Evolutionary conservation across 2,888 invertebrate species (phyloP), one percentile per base, ranked within the genome.

Genomic region (Campopleginae sp.): DNA sequence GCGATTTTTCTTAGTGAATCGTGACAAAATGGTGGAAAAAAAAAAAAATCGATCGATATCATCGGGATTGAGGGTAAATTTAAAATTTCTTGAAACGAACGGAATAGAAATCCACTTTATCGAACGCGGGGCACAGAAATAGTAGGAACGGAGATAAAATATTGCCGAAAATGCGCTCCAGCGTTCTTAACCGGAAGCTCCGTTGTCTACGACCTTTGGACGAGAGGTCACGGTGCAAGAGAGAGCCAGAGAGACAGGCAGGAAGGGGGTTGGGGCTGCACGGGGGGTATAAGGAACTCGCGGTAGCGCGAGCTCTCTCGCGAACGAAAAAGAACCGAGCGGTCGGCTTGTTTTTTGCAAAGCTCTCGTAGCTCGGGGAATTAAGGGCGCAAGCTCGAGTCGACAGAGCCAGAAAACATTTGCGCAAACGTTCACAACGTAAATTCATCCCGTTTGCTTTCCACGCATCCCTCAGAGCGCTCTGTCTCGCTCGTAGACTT

Each of bases 341-440:
- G 27, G 44, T 54, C 54, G 51, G 17, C 6, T 10, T 58, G 19
- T 23, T 54, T 33, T 42, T 71, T 31, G 6, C 14, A 61, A 74
- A 72, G 72, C 72, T 72, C 42, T 72, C 54, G n/a, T 31, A 8
- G 38, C 14, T 54, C 54, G 33, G 23, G 19, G 33, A 82, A 75
- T 80, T 63, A 33, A 86, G 61, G 44, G 87, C 87, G 87, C 87
- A 87, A 86, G 75, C 87, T 86, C 86, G 76, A 77, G 51, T 44
- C 76, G 65, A 72, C 61, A 33, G 8, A 76, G 65, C 33, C 33
- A 48, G n/a, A 74, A 65, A 68, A 82, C 80, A 44, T 76, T 82
- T 86, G 86, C 82, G 84, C 87, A 68, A 51, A 83, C 80, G 86
- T 66, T 58, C 12, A 78, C 48, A 48, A 61, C 66, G 17, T 66